phyloP scores from a whole-genome alignment of 2,113 vertebrate species.

The Odocoileus hemionus region DNA sequence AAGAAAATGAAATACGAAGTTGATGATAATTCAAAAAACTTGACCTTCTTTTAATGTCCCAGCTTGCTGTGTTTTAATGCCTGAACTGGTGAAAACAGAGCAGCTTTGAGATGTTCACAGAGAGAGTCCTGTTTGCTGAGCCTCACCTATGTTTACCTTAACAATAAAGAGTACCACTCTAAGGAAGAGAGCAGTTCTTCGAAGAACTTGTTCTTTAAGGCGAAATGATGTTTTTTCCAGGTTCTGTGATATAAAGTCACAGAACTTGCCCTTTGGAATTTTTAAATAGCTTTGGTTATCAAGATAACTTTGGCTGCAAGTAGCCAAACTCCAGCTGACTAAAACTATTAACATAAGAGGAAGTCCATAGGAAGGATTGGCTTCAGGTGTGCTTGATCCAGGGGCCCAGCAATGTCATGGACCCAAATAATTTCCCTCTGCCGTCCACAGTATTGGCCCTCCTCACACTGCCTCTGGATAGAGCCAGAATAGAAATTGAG shows the following conservation, averaged over 20 bases:
- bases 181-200: not conserved
- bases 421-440: not conserved
- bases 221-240: not conserved
- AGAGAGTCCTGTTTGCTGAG: not conserved
- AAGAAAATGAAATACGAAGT: not conserved
- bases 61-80: not conserved
- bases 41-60: not conserved
- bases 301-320: not conserved
- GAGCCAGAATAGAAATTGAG: not conserved
- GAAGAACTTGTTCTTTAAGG: not conserved
- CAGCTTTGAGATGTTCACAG: not conserved
- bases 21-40: not conserved
- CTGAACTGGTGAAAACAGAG: not conserved
- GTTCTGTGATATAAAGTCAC: not conserved
- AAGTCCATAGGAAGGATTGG: not conserved
- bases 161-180: not conserved
- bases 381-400: not conserved
- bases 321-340: not conserved
- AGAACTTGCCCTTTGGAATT: not conserved
- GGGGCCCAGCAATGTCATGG: not conserved
- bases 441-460: not conserved
- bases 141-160: not conserved
- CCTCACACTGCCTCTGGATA: not conserved
- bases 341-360: not conserved
- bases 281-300: not conserved